Percentiles rank a stretch among this genome's conserved stretches.
Conservation (phyloP, 2,888 invertebrate species). For the Adelognathus sp. region DNA sequence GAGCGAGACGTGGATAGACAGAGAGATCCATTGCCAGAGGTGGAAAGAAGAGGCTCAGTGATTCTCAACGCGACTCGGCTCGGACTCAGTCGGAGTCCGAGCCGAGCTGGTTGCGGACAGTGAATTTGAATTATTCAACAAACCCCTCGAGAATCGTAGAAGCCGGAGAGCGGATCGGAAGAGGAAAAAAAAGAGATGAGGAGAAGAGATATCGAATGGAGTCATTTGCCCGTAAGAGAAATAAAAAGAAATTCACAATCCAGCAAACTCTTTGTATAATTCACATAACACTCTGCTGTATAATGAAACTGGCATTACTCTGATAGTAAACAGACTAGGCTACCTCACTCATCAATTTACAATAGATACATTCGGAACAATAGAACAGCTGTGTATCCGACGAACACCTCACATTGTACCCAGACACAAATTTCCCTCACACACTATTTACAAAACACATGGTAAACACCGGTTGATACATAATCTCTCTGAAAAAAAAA, state of each 20-base stretch:
- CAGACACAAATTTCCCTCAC: too few relatives aligned
- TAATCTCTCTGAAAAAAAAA: too few relatives aligned
- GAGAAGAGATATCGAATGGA: constrained; percentile 36
- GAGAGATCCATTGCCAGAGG: not conserved
- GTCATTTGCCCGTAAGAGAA: constrained; percentile 36
- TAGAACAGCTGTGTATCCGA: too few relatives aligned
- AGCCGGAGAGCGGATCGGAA: constrained; percentile 13
- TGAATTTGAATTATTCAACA: constrained; percentile 54
- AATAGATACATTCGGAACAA: too few relatives aligned
- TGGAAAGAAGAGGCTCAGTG: not conserved
- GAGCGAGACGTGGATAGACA: not conserved
- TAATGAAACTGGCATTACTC: too few relatives aligned
- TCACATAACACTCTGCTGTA: too few relatives aligned
- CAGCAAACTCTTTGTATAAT: too few relatives aligned
- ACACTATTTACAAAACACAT: too few relatives aligned
- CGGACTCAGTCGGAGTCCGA: constrained; percentile 8
- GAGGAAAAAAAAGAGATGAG: not conserved
- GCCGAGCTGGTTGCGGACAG: constrained; percentile 10
- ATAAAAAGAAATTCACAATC: constrained; percentile 1
- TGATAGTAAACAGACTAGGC: too few relatives aligned
- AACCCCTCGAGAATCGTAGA: constrained; percentile 28
- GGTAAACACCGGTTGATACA: too few relatives aligned
- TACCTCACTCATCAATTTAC: too few relatives aligned
- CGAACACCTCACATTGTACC: too few relatives aligned
- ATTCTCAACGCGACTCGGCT: constrained; percentile 1